phyloP scores from a whole-genome alignment of 2,888 invertebrate species.

The Abrostola tripartita region DNA sequence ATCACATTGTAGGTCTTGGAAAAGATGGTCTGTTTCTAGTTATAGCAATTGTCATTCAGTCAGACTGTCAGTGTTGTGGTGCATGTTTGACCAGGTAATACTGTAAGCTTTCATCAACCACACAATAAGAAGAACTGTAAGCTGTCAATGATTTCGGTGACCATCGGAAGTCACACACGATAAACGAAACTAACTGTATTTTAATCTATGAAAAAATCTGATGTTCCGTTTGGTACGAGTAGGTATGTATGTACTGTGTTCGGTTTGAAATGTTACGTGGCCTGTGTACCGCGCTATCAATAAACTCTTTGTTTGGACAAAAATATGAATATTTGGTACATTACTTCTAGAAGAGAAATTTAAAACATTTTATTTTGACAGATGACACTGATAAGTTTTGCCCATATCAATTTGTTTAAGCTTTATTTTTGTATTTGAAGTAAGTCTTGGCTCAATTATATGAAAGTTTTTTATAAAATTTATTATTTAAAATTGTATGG shows the following conservation, averaged over 20 bases:
- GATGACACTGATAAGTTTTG: conserved; percentile 23
- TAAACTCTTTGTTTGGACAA: conserved; percentile 45
- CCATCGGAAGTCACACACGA: conserved; percentile 55
- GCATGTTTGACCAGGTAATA: too few species aligned
- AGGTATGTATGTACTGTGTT: too few species aligned
- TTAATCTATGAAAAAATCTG: conserved; percentile 55
- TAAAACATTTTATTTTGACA: conserved; percentile 35
- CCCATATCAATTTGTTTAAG: conserved; percentile 7
- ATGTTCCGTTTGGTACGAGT: conserved; percentile 34
- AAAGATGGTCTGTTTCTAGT: too few species aligned
- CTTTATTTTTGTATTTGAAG: conserved; percentile 1
- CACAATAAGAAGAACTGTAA: conserved; percentile 4
- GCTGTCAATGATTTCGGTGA: conserved; percentile 28
- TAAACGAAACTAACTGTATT: conserved; percentile 70
- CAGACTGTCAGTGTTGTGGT: too few species aligned
- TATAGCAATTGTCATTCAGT: too few species aligned
- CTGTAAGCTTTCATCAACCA: neutral
- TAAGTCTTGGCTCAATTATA: neutral
- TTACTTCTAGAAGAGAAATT: conserved; percentile 28
- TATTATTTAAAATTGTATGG: neutral
- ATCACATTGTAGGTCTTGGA: too few species aligned
- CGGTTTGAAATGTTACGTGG: conserved; percentile 34
- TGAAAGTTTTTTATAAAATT: neutral
- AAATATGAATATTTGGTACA: conserved; percentile 39
- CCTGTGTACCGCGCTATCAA: conserved; percentile 31